Conservation (phyloP, 2,888 invertebrate genomes). For the Panopea generosa region DNA sequence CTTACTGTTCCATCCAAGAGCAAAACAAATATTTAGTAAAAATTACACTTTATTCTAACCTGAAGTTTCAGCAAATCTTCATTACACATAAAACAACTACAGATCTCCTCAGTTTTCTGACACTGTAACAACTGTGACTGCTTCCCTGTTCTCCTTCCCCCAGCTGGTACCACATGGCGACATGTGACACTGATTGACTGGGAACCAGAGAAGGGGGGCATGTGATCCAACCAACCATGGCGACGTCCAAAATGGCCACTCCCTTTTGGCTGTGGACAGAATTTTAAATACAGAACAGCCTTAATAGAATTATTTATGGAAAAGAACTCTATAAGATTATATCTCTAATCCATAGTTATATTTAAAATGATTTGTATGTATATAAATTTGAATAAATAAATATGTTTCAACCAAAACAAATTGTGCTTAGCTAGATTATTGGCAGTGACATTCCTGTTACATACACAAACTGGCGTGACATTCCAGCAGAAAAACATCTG, state of each 20-base stretch:
- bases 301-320: background rate
- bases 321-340: background rate
- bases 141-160: constrained; percentile 39
- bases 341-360: background rate
- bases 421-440: too few species aligned
- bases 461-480: too few species aligned
- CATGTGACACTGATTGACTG: constrained; percentile 66
- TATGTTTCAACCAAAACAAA: background rate
- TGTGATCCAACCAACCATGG: constrained; percentile 75
- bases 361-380: background rate
- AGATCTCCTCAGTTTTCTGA: constrained; percentile 56
- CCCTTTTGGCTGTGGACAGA: constrained; percentile 65
- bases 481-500: too few species aligned
- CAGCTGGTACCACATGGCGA: constrained; percentile 59
- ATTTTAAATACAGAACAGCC: too few species aligned
- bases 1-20: too few species aligned
- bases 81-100: constrained; percentile 74
- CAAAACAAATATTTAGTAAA: too few species aligned
- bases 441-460: too few species aligned
- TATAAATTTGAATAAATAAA: too few species aligned
- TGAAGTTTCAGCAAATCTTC: constrained; percentile 79
- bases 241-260: constrained; percentile 77
- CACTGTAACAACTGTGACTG: constrained; percentile 48
- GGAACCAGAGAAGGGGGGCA: constrained; percentile 75
- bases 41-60: too few species aligned